Base-by-base conservation (phyloP, 1,140 invertebrate species). In the Amphibalanus amphitrite region DNA sequence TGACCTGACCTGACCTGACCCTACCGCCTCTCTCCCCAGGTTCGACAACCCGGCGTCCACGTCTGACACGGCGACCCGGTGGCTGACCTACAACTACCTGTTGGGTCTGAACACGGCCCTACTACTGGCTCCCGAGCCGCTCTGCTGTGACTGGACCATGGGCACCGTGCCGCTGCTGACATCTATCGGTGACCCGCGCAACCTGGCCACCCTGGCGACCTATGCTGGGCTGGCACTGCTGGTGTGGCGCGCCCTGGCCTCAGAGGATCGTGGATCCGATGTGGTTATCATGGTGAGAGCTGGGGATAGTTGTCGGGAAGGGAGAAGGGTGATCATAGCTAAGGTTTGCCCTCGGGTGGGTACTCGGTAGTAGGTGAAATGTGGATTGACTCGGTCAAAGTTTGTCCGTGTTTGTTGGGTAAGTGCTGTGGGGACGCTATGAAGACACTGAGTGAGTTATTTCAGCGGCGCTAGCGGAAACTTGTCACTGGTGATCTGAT, bases 81-180 rank as follows among this genome's bases (percentile, higher is more conserved):
- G 97, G 79, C 82, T 98, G 69, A 95, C 94, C 4, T 97, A 93
- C 79, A 92, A 92, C 81, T 97, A 97, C 82, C 84, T 98, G 72
- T 86, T 93, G 67, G 88, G 91, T 40, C 84, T 97, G 47, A 98
- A 98, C 82, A 83, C 89, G 40, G 95, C 92, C 89, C 82, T 97
- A 67, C 82, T 98, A 68, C 83, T 95, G 47, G 89, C 92, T 79
- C 95, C 95, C 25, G 90, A 87, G 73, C 86, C 91, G 76, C 84
- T 98, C 25, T 97, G 94, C 82, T 97, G 94, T 81, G 95, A 98
- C 82, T 98, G 95, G 95, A 97, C 95, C 67, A 98, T 98, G 95
- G 94, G 93, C 47, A 97, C 95, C 30, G 89, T 98, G 70, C 91
- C 93, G 0, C 78, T 97, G 20, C 83, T 98, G 20, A 85, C 88